Conservation (phyloP, 1,140 invertebrate genomes). For the Pristionchus pacificus region DNA sequence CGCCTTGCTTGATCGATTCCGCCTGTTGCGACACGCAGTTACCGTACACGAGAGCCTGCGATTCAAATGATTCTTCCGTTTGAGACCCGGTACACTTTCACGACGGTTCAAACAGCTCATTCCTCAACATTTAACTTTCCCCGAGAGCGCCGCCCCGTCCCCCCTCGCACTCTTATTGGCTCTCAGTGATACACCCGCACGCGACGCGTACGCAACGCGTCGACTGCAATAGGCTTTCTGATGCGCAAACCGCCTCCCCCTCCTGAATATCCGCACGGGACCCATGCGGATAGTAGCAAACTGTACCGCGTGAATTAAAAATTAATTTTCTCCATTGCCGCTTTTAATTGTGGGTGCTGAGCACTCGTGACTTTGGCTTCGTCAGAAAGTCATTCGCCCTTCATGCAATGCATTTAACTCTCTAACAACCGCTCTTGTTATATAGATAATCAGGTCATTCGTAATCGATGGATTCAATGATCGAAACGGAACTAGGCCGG, state of each 20-base stretch:
- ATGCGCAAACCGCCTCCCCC: too few relatives aligned
- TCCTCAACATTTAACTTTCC: too few relatives aligned
- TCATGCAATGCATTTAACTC: constrained; percentile 39
- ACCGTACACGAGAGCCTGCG: constrained; percentile 51
- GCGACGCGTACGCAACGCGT: neutral
- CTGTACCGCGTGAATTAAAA: too few relatives aligned
- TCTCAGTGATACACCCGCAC: too few relatives aligned
- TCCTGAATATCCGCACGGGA: too few relatives aligned
- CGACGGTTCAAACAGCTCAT: too few relatives aligned
- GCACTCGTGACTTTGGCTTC: neutral
- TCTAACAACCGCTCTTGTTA: constrained; percentile 43
- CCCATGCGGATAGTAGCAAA: too few relatives aligned
- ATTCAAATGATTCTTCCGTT: neutral
- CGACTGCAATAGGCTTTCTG: too few relatives aligned
- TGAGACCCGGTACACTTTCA: neutral
- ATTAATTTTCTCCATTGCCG: too few relatives aligned
- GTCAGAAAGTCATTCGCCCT: constrained; percentile 18
- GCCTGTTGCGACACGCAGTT: constrained; percentile 51
- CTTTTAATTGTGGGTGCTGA: too few relatives aligned
- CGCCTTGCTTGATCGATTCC: constrained; percentile 42
- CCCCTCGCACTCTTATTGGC: too few relatives aligned
- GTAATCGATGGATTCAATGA: constrained; percentile 16
- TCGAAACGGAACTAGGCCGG: neutral
- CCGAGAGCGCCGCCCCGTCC: neutral
- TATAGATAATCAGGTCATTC: constrained; percentile 29